These are phyloP conservation scores for Drosophila paramelanica DNA, from an alignment of 2,888 invertebrate genomes.

Conservation along the genomic window DNA sequence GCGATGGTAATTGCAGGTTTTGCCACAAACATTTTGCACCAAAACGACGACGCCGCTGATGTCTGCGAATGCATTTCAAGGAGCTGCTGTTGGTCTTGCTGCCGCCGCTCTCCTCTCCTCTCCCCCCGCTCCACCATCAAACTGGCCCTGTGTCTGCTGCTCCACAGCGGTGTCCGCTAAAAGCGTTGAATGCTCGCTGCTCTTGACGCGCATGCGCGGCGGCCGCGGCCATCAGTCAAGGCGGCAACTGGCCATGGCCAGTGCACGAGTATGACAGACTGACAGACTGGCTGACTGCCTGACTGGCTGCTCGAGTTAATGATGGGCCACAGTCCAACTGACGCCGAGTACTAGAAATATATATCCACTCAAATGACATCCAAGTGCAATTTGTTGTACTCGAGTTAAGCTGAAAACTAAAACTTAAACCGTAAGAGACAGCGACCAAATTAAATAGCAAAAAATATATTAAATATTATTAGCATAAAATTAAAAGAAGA, in stretches of 20 bases:
- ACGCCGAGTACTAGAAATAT: conserved; percentile 39
- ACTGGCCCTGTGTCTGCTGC: conserved; percentile 6
- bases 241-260: conserved; percentile 39
- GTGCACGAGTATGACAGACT: conserved; percentile 46
- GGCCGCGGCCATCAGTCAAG: conserved; percentile 46
- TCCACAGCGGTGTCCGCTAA: conserved; percentile 45
- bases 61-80: conserved; percentile 42
- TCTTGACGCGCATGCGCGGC: conserved; percentile 74
- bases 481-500: too few relatives aligned
- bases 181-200: conserved; percentile 71
- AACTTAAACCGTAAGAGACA: neutral
- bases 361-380: conserved; percentile 52
- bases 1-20: conserved; percentile 83
- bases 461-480: too few relatives aligned
- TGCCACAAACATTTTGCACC: conserved; percentile 80
- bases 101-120: neutral
- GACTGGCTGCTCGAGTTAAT: conserved; percentile 78
- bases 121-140: neutral
- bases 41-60: conserved; percentile 63
- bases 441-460: neutral
- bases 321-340: conserved; percentile 56
- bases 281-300: conserved; percentile 30
- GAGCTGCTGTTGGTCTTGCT: conserved; percentile 27
- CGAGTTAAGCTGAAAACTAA: conserved; percentile 2
- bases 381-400: conserved; percentile 36